These are phyloP conservation scores for Lasiommata megera DNA, from an alignment of 2,888 invertebrate species.

Conservation along the genomic window DNA sequence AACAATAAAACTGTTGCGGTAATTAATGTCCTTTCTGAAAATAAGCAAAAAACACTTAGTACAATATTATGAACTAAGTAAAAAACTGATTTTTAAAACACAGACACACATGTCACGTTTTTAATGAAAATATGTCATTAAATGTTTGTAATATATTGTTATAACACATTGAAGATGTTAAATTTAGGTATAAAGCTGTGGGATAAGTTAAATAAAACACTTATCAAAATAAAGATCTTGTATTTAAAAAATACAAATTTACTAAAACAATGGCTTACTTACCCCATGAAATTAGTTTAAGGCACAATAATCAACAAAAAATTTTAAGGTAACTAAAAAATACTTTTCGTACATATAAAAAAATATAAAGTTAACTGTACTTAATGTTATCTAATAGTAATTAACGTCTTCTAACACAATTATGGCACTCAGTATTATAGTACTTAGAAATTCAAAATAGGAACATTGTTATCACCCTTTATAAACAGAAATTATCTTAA, in stretches of 20 bases:
- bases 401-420: slow-evolving; percentile 9
- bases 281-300: slow-evolving; percentile 28
- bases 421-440: background rate
- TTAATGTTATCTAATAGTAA: no score
- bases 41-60: no score
- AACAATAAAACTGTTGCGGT: no score
- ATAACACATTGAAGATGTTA: no score
- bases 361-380: slow-evolving; percentile 6
- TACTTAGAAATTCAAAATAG: background rate
- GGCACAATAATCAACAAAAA: slow-evolving; percentile 30
- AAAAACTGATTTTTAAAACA: no score
- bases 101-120: no score
- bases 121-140: no score
- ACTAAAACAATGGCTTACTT: background rate
- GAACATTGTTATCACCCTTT: no score
- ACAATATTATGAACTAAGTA: no score
- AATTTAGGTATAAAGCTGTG: background rate
- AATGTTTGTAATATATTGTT: no score
- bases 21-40: no score
- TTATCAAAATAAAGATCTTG: slow-evolving; percentile 1
- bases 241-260: background rate
- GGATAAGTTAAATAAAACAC: background rate
- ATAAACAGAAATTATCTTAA: no score
- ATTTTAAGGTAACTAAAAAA: slow-evolving; percentile 17
- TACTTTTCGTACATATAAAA: slow-evolving; percentile 5